phyloP scores from a whole-genome alignment of 1,140 invertebrate genomes.

The Conus ventricosus region DNA sequence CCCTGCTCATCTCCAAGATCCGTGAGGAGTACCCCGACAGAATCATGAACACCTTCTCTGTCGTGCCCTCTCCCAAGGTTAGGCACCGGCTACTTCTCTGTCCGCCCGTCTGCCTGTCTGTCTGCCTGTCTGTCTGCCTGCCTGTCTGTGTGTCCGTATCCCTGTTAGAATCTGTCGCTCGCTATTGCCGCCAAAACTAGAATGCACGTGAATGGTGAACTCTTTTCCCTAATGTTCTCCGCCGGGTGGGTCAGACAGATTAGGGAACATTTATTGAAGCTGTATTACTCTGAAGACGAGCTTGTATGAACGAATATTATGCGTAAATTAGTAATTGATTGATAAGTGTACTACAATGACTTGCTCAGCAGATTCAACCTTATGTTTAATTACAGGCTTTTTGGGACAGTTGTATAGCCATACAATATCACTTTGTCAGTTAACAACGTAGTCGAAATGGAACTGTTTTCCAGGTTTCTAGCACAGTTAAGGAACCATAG shows the following conservation, averaged over 20 bases:
- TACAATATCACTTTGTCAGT: not conserved
- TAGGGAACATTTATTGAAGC: no score
- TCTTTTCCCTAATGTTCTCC: no score
- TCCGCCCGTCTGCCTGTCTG: conserved; percentile 52
- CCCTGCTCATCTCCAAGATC: conserved; percentile 78
- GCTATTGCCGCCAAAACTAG: not conserved
- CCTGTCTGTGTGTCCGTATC: no score
- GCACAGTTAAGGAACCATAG: no score
- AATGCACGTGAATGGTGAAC: no score
- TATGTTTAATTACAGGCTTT: not conserved
- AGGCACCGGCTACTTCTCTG: conserved; percentile 21
- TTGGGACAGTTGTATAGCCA: not conserved
- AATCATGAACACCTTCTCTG: conserved; percentile 94
- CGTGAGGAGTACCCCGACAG: conserved; percentile 84
- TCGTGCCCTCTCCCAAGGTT: conserved; percentile 92
- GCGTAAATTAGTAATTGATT: no score
- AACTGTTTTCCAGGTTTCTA: no score
- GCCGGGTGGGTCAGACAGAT: no score
- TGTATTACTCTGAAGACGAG: no score
- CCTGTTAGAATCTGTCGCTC: not conserved
- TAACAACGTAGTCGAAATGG: not conserved
- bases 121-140: not conserved
- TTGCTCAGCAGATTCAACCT: no score
- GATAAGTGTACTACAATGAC: no score
- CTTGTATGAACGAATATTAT: no score